Conservation (phyloP, 2,797 vertebrate species). For the Amazona ochrocephala region DNA sequence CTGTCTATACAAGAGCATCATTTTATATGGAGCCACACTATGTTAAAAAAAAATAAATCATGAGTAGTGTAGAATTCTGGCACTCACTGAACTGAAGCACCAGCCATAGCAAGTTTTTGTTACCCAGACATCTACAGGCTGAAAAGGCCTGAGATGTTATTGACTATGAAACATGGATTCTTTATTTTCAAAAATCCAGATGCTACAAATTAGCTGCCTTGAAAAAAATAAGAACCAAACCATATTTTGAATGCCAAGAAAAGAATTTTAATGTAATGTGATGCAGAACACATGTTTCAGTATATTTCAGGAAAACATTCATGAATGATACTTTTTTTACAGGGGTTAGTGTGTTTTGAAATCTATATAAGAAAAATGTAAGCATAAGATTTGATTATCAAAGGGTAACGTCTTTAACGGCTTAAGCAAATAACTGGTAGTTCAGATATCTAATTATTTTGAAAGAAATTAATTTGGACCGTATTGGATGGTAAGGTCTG, state of each 20-base stretch:
- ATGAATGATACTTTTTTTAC: neutral
- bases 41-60: neutral
- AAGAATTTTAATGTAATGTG: neutral
- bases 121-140: neutral
- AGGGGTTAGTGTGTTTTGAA: neutral
- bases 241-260: neutral
- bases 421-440: neutral
- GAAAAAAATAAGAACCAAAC: neutral
- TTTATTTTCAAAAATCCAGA: neutral
- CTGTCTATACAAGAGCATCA: neutral
- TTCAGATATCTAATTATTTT: neutral
- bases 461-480: neutral
- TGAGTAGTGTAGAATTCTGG: neutral
- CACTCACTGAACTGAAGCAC: neutral
- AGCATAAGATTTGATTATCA: neutral
- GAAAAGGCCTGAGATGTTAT: neutral
- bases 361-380: neutral
- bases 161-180: neutral
- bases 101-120: neutral
- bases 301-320: neutral
- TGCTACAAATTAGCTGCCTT: neutral
- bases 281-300: neutral
- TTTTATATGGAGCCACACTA: neutral
- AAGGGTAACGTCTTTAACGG: neutral
- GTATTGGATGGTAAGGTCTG: neutral